A percentile compares a stretch with the other conserved stretches of the same genome.
phyloP scores from a whole-genome alignment of 2,113 vertebrate genomes.

The Peromyscus polionotus region DNA sequence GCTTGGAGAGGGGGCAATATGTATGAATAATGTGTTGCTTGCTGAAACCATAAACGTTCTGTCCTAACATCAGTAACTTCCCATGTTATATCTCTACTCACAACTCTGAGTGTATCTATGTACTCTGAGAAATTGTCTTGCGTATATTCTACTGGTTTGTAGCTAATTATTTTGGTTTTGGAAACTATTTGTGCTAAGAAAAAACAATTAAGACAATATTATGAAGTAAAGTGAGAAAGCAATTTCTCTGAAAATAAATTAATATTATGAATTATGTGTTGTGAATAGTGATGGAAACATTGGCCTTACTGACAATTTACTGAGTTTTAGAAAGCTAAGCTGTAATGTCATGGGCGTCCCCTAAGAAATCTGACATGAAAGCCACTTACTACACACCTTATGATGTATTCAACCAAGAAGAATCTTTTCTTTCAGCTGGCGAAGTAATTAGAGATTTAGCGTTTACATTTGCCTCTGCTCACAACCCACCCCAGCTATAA shows the following conservation, averaged over 20 bases:
- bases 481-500: neutral
- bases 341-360: neutral
- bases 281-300: neutral
- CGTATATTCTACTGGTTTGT: neutral
- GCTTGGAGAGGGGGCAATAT: neutral
- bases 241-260: neutral
- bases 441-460: conserved; percentile 51
- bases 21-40: neutral
- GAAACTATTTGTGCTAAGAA: neutral
- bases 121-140: neutral
- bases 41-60: neutral
- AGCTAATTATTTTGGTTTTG: conserved; percentile 48
- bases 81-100: neutral
- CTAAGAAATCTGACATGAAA: conserved; percentile 9
- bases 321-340: conserved; percentile 29
- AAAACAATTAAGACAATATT: neutral
- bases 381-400: neutral
- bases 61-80: neutral
- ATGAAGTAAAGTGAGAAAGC: conserved; percentile 23
- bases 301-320: neutral
- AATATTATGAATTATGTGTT: neutral
- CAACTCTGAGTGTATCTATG: neutral
- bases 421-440: neutral
- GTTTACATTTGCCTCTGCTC: neutral
- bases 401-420: neutral